Base-by-base conservation (phyloP, 2,797 vertebrate species). In the Petrocephalus schoutedeni region DNA sequence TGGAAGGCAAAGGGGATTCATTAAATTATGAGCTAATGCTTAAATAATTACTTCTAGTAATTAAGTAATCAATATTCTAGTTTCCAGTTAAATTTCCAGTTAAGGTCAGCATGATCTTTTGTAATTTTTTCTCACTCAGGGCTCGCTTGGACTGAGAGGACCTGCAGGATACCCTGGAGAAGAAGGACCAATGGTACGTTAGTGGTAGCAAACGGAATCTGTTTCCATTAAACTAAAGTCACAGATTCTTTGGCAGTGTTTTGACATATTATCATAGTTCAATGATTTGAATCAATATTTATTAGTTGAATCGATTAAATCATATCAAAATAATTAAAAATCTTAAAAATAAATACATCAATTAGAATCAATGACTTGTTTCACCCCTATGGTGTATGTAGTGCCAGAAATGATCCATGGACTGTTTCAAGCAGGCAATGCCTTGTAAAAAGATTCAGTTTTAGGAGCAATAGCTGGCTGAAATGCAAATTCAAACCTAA, bases 111-210 rank as follows among this genome's bases (percentile, higher is more conserved):
- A 16, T n/a, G 23, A 21, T 74, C 2, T 32, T 87, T 53, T 56
- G 14, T 53, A 51, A 82, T 86, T 14, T 86, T 2, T 84, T 64
- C 67, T n/a, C 87, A 16, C 56, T 90, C 92, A 99, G 97, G 97
- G 97, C 1, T 2, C 1, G 0, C 1, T 56, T 0, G 97, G 97
- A 90, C 90, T 87, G 82, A 93, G 58, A 6, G 98, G 97, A n/a
- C 90, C 92, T 88, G 91, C 92, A 8, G 97, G 97, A 0, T 95
- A 96, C 93, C 96, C 96, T 2, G 98, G 97, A 89, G 96, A 98
- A 2, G 97, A 98, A 91, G 97, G 98, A 85, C 89, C 91, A 2
- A 74, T 89, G 71, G 97, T 98, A 92, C 96, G 97, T 96, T 8
- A 21, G 4, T 2, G 41, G 58, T 8, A 57, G 23, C 21, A 23